Conservation (phyloP, 2,888 invertebrate species). For the Drosophila multiciliata region DNA sequence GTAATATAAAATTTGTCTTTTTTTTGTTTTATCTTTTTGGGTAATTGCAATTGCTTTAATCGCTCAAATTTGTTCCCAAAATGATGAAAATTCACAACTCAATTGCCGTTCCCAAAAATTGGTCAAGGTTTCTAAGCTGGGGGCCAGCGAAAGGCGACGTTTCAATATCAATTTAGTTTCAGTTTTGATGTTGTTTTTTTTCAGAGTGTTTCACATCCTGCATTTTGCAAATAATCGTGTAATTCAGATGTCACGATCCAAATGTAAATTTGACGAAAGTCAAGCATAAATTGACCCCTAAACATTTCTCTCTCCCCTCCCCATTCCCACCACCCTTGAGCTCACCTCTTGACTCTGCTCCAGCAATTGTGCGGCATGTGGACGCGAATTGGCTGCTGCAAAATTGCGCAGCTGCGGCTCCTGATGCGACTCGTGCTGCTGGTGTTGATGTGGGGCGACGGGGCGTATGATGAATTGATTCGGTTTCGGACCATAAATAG, state of each 20-base stretch:
- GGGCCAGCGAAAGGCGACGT: constrained; percentile 68
- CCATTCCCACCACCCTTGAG: background rate
- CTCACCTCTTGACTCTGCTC: constrained; percentile 84
- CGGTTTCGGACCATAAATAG: constrained; percentile 82
- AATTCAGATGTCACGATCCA: constrained; percentile 80
- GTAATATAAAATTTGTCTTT: constrained; percentile 67
- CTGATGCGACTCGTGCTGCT: constrained; percentile 79
- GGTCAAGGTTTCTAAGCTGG: constrained; percentile 76
- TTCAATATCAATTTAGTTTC: constrained; percentile 39
- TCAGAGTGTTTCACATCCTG: constrained; percentile 62
- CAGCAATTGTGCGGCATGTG: constrained; percentile 81
- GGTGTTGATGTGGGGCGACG: constrained; percentile 82
- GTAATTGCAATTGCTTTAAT: constrained; percentile 67
- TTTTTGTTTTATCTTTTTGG: constrained; percentile 14
- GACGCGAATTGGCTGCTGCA: constrained; percentile 77
- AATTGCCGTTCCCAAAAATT: constrained; percentile 47
- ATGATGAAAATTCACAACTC: constrained; percentile 38
- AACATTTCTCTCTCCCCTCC: background rate
- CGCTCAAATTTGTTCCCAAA: constrained; percentile 66
- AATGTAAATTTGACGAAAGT: constrained; percentile 60
- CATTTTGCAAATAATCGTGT: constrained; percentile 81
- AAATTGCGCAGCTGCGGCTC: constrained; percentile 83
- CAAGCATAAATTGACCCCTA: constrained; percentile 42
- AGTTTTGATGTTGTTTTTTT: constrained; percentile 37
- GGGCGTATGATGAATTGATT: constrained; percentile 84